Evolutionary conservation across 2,888 invertebrate genomes (phyloP).

Genomic region (Thera obeliscata): DNA sequence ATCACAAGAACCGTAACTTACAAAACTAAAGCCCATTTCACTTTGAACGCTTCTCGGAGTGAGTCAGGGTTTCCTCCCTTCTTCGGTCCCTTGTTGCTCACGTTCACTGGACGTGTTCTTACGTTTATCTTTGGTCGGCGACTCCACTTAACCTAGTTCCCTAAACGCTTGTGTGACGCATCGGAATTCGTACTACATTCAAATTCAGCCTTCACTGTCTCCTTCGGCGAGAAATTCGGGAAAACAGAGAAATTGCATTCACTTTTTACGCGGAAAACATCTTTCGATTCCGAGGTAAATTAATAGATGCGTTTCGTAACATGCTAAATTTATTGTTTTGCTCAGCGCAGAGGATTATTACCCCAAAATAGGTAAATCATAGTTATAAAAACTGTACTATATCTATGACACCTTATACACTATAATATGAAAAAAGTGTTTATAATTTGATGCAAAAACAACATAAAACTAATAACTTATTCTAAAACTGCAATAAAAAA

Average conservation of each 20-base stretch:
- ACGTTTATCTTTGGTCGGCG: constrained; percentile 60
- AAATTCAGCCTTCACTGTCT: constrained; percentile 63
- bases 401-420: no score
- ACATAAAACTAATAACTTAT: no score
- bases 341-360: no score
- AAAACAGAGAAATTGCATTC: constrained; percentile 46
- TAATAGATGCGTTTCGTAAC: not conserved
- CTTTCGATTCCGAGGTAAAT: not conserved
- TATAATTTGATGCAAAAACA: no score
- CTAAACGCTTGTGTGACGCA: constrained; percentile 65
- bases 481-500: no score
- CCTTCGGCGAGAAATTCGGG: constrained; percentile 58
- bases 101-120: constrained; percentile 46
- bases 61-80: constrained; percentile 5
- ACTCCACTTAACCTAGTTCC: constrained; percentile 69
- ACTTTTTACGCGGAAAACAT: constrained; percentile 12
- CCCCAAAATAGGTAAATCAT: no score
- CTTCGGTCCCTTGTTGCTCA: constrained; percentile 56
- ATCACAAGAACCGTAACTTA: not conserved
- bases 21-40: not conserved
- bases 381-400: no score
- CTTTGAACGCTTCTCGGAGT: not conserved
- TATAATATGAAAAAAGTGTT: no score
- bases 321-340: no score
- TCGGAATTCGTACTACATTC: constrained; percentile 74